Conservation (phyloP, 2,113 vertebrate species). For the Pelmatolapia mariae region DNA sequence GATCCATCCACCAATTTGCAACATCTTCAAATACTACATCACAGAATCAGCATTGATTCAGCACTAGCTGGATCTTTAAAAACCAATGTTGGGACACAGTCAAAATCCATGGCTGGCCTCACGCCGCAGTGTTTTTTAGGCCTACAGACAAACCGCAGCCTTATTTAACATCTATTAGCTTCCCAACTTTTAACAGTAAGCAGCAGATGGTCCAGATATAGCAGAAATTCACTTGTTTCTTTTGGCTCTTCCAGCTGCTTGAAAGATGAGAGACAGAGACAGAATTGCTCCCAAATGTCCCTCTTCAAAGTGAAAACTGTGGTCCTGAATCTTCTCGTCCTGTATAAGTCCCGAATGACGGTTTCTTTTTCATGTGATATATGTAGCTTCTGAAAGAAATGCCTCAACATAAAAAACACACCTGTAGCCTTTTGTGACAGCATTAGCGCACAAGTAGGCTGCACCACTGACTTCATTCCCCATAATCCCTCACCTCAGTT, state of each 20-base stretch:
- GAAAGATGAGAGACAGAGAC: not conserved
- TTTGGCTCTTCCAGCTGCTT: not conserved
- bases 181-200: not conserved
- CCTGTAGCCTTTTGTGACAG: not conserved
- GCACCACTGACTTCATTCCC: not conserved
- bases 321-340: not conserved
- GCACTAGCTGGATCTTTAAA: not conserved
- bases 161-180: constrained; percentile 43
- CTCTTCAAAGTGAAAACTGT: not conserved
- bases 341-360: not conserved
- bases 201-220: constrained; percentile 9
- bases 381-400: not conserved
- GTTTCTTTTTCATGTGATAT: not conserved
- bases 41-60: not conserved
- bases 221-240: constrained; percentile 7
- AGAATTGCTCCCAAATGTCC: not conserved
- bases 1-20: not conserved
- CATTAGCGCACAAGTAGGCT: not conserved
- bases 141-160: constrained; percentile 12
- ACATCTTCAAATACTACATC: not conserved
- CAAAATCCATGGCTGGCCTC: not conserved
- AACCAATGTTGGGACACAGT: not conserved
- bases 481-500: not conserved
- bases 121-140: not conserved
- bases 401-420: not conserved